These are phyloP conservation scores for Petaurus breviceps DNA, from an alignment of 2,113 vertebrate species.

Conservation along the genomic window DNA sequence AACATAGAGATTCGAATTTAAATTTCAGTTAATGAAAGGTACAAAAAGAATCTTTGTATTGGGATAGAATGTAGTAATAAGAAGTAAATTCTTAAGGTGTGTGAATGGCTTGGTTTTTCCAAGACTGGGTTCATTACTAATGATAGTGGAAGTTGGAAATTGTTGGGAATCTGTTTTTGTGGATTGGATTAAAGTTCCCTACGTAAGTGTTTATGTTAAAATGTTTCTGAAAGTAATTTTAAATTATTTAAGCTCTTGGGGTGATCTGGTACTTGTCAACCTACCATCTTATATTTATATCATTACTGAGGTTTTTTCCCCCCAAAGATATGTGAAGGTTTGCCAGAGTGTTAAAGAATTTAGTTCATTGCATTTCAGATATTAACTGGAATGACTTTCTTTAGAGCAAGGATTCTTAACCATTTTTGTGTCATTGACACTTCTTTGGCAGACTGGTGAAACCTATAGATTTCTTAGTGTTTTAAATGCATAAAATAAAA, in stretches of 20 bases:
- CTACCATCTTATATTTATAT: neutral
- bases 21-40: neutral
- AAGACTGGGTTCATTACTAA: neutral
- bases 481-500: neutral
- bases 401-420: neutral
- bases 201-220: neutral
- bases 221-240: slow-evolving; percentile 19
- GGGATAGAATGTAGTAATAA: neutral
- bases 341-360: slow-evolving; percentile 14
- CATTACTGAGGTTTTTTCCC: neutral
- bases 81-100: slow-evolving; percentile 16
- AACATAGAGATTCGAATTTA: neutral
- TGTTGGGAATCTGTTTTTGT: slow-evolving; percentile 27
- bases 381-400: neutral
- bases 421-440: neutral
- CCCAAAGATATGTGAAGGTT: neutral
- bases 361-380: neutral
- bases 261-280: neutral
- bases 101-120: neutral
- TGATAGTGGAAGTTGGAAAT: neutral
- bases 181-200: neutral
- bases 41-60: neutral
- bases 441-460: neutral
- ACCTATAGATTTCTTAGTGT: neutral
- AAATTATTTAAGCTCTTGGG: neutral